Base-by-base conservation (phyloP, 2,113 vertebrate species). In the Atherinomorus stipes region DNA sequence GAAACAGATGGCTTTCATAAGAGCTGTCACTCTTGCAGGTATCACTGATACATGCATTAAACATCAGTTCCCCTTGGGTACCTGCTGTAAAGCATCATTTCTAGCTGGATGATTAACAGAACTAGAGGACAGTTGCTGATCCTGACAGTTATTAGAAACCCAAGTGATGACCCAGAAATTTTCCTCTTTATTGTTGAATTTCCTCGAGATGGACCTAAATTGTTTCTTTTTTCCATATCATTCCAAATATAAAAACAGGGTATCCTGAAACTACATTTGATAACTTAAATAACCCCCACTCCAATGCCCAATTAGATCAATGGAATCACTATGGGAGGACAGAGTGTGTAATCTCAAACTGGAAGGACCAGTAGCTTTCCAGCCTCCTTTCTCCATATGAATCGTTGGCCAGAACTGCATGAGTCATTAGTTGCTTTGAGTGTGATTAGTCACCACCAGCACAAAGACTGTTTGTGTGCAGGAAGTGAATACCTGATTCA, bases 351-450 rank as follows among this genome's bases (percentile, higher is more conserved):
- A 80, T 77, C 76, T 76, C 75, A 52, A 85, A 78, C 76, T 12
- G 57, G 40, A 76, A 37, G 26, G 67, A 78, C 64, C 74, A 63
- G 71, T 59, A 81, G 86, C 87, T 87, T 81, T 76, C 69, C 71
- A 73, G 57, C 59, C 64, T 62, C 71, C 64, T 66, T 50, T 52
- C 53, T 64, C 73, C 78, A 72, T 76, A 75, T 64, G 66, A 80
- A 63, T 49, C 80, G 40, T 19, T 2, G 67, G 57, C 77, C 73
- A 72, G 80, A 85, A 64, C 76, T 66, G 74, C 66, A 86, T 89
- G 86, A 91, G 81, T 86, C 88, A 90, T 90, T 89, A 86, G 80
- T 42, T 77, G 80, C 81, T 83, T 64, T 81, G 75, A 74, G 80
- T 62, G 77, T 84, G 81, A 86, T 88, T 89, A 88, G 72, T 88